phyloP scores from a whole-genome alignment of 2,797 vertebrate species.

The Arvicola amphibius region DNA sequence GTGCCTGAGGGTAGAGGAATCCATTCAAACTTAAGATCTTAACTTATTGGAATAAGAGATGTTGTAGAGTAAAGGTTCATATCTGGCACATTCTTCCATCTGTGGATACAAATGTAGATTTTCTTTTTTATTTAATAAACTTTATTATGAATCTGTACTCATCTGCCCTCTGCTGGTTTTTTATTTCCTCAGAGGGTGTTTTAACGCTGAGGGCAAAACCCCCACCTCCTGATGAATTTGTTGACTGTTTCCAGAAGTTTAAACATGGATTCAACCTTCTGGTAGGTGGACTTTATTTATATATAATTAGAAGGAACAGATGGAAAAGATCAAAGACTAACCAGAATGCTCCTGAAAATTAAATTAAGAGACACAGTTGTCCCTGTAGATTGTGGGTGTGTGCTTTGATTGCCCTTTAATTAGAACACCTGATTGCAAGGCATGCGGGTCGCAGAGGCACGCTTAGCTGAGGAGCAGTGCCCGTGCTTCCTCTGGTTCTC shows the following conservation, averaged over 20 bases:
- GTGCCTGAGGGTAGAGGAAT: not conserved
- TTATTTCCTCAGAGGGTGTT: constrained; percentile 93
- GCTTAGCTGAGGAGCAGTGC: not conserved
- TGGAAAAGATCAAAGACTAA: not conserved
- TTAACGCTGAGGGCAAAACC: constrained; percentile 95
- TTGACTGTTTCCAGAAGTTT: constrained; percentile 98
- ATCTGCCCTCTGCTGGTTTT: not conserved
- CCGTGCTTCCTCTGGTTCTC: not conserved
- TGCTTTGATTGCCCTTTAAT: constrained; percentile 42
- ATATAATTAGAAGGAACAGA: constrained; percentile 10
- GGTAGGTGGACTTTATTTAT: constrained; percentile 87
- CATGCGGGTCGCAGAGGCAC: not conserved
- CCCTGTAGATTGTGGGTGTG: not conserved
- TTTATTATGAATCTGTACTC: constrained; percentile 44
- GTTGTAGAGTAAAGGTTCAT: not conserved
- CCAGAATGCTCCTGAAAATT: not conserved
- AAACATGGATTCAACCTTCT: constrained; percentile 98
- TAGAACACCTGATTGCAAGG: not conserved
- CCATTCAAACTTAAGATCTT: not conserved
- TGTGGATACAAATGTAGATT: not conserved
- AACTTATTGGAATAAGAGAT: constrained; percentile 22
- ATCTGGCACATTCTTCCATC: not conserved
- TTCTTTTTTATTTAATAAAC: not conserved
- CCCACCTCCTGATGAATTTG: constrained; percentile 93
- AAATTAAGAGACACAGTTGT: constrained; percentile 19